These are phyloP conservation scores for Trichonephila inaurata DNA, from an alignment of 1,140 invertebrate genomes.

Conservation along the genomic window DNA sequence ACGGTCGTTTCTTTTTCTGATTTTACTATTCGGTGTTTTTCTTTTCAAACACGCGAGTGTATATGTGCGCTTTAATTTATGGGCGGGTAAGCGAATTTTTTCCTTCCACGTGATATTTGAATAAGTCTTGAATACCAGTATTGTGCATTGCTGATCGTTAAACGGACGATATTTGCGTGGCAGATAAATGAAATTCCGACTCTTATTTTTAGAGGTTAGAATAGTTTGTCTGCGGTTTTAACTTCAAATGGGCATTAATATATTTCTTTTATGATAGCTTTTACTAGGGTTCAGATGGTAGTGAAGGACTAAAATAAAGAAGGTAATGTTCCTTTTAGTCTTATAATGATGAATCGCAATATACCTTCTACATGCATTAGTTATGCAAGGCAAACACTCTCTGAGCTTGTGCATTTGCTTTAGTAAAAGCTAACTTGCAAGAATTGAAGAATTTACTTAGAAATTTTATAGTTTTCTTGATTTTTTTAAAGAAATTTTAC, in stretches of 20 bases:
- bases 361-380: neutral
- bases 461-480: too few relatives aligned
- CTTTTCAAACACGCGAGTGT: constrained; percentile 20
- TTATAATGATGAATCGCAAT: neutral
- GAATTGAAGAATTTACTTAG: too few relatives aligned
- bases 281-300: neutral
- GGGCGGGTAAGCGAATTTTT: constrained; percentile 17
- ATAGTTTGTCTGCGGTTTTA: constrained; percentile 22
- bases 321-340: too few relatives aligned
- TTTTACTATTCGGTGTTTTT: neutral
- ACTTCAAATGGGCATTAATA: constrained; percentile 23
- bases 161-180: constrained; percentile 37
- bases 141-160: constrained; percentile 39
- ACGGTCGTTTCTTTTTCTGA: constrained; percentile 34
- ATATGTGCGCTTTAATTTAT: constrained; percentile 37
- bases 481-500: too few relatives aligned
- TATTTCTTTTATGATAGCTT: constrained; percentile 20
- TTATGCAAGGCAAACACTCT: neutral
- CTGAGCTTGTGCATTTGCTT: neutral
- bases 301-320: neutral
- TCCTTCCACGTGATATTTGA: neutral
- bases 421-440: neutral
- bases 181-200: constrained; percentile 15
- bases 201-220: constrained; percentile 12
- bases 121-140: neutral